phyloP scores from a whole-genome alignment of 2,113 vertebrate genomes.

The Tetrax tetrax region DNA sequence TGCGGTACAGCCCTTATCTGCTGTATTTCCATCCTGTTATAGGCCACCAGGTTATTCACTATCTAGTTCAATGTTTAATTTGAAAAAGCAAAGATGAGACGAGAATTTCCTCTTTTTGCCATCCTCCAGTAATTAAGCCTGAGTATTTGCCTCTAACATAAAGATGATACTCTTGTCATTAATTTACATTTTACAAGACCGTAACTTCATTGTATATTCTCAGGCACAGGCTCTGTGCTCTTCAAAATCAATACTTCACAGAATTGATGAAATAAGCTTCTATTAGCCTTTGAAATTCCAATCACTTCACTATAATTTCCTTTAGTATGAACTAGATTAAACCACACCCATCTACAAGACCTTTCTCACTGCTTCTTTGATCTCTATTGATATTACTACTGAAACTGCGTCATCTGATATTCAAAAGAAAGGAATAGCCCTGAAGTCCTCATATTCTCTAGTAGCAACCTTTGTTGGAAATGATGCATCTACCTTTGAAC shows the following conservation, averaged over 20 bases:
- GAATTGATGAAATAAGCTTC: not conserved
- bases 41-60: not conserved
- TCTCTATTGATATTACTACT: not conserved
- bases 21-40: not conserved
- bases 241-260: slow-evolving; percentile 12
- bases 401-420: not conserved
- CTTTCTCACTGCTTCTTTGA: not conserved
- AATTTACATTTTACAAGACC: not conserved
- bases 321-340: not conserved
- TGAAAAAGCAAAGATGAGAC: not conserved
- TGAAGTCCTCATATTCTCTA: not conserved
- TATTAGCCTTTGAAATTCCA: not conserved
- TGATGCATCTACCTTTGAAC: not conserved
- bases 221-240: not conserved
- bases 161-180: not conserved
- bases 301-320: not conserved
- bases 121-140: not conserved
- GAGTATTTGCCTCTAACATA: not conserved
- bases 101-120: not conserved
- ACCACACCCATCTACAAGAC: not conserved
- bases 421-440: not conserved
- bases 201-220: not conserved
- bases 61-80: not conserved
- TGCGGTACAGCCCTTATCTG: not conserved
- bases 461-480: not conserved